Evolutionary conservation across 2,113 vertebrate genomes (phyloP), one percentile per base, ranked within the genome.

Genomic region (Gopherus evgoodei): DNA sequence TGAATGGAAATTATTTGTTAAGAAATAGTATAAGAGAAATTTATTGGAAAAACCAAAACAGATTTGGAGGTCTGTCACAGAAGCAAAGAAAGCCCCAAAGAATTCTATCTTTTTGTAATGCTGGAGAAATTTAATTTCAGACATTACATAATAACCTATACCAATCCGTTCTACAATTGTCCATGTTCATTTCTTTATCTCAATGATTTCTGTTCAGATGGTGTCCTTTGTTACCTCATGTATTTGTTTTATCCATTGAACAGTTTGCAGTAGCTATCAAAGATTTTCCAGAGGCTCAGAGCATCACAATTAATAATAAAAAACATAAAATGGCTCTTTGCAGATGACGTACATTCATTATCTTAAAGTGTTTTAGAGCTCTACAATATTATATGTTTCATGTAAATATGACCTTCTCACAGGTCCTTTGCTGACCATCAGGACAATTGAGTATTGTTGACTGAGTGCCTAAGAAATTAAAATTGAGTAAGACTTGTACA

Each of bases 11-110:
- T 47, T 22, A 81, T 19, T 24, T 11, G 22, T 2, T 24, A 19
- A 93, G 76, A n/a, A 90, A 96, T 94, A 90, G 62, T 24, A 49
- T 54, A 90, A 87, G 14, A 59, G 31, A 81, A 84, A 87, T 31
- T 59, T 94, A 13, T 4, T 88, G 53, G n/a, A 44, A 2, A n/a
- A 90, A 44, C 8, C 0, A 2, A 52, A 88, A 62, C 14, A 78
- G 56, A 65, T 85, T 90, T 93, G 17, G 59, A 57, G 57, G 59
- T 54, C 2, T 89, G n/a, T 88, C 42, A 56, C 5, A 59, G 4
- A 8, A 89, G 78, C 81, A 62, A 79, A 94, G 83, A 84, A 88
- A 79, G 17, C 83, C 90, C 94, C 91, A 78, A 2, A 2, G 8
- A 16, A 12, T 2, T 29, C 88, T 49, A 88, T 3, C 11, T 88